Conservation (phyloP, 2,113 vertebrate genomes). For the Crotalus horridus region DNA sequence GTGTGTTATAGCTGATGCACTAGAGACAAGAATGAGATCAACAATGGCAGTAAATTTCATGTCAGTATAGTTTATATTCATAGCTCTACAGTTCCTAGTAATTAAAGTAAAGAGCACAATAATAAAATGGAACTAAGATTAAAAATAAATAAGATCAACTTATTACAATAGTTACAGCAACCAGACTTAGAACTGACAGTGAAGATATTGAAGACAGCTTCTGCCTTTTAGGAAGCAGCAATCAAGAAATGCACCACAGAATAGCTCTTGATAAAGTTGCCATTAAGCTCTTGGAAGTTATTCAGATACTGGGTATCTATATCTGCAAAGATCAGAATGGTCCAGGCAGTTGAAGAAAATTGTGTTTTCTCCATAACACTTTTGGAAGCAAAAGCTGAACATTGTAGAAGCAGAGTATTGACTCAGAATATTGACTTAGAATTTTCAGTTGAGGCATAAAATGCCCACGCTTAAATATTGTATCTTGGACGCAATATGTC, state of each 20-base stretch:
- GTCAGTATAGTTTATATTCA: background rate
- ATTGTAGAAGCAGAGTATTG: background rate
- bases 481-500: background rate
- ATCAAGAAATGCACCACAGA: background rate
- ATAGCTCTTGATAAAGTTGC: background rate
- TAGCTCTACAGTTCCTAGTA: background rate
- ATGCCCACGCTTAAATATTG: background rate
- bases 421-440: background rate
- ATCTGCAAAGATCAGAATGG: background rate
- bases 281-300: background rate
- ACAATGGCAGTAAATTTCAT: background rate
- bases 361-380: background rate
- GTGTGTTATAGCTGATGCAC: background rate
- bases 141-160: background rate
- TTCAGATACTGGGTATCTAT: background rate
- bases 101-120: background rate
- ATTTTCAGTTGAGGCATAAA: background rate
- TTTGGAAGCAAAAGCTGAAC: background rate
- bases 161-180: background rate
- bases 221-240: background rate
- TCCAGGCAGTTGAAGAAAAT: background rate
- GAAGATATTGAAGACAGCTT: background rate
- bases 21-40: background rate
- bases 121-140: background rate
- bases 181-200: background rate